Evolutionary conservation across 2,797 vertebrate species (phyloP).

Genomic region (Picus viridis): DNA sequence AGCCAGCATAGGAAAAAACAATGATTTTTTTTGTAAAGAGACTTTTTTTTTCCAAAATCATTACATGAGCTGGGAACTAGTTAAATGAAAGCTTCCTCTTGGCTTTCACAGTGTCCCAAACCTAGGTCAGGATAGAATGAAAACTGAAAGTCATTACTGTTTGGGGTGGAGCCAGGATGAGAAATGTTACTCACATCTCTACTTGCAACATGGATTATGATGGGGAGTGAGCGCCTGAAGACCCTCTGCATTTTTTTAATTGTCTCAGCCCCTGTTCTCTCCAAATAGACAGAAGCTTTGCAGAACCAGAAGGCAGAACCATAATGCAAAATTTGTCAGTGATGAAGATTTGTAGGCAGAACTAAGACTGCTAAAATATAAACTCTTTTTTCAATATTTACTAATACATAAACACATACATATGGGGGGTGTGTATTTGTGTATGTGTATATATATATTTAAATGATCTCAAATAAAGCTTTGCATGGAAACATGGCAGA

Average conservation of each 20-base stretch:
- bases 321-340: too few species aligned
- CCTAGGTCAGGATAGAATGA: neutral
- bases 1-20: neutral
- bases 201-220: conserved; percentile 12
- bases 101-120: neutral
- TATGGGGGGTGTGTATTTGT: too few species aligned
- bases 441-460: neutral
- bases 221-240: neutral
- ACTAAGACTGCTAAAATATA: neutral
- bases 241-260: neutral
- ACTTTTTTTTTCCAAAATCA: neutral
- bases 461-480: neutral
- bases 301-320: neutral
- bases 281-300: neutral
- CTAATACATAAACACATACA: neutral
- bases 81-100: neutral
- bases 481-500: neutral
- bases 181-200: neutral
- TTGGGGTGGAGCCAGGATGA: conserved; percentile 26
- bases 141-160: conserved; percentile 46
- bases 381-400: neutral
- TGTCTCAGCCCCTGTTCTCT: neutral
- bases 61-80: neutral
- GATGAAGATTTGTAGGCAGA: neutral
- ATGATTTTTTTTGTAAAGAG: neutral